Conservation (phyloP, 2,888 invertebrate genomes). For the Odontomyia ornata region DNA sequence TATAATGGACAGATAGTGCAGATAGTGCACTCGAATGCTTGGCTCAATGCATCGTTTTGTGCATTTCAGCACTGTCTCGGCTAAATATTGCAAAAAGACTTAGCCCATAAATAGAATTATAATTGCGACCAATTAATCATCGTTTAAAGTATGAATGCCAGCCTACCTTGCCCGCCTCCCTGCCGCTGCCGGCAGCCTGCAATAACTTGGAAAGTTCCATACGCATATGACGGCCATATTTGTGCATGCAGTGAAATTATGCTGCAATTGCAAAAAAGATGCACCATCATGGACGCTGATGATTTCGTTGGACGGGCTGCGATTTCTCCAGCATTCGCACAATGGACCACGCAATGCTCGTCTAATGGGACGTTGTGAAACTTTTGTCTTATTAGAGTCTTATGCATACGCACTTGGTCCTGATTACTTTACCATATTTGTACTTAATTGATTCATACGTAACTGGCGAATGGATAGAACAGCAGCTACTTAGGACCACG, state of each 20-base stretch:
- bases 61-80: conserved; percentile 25
- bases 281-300: conserved; percentile 18
- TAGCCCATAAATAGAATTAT: conserved; percentile 57
- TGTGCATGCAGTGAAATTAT: conserved; percentile 45
- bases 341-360: neutral
- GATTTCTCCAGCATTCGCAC: neutral
- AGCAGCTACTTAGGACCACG: neutral
- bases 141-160: conserved; percentile 49
- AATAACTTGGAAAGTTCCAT: neutral
- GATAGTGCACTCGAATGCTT: neutral
- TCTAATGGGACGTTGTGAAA: conserved; percentile 14
- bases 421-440: conserved; percentile 56
- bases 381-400: conserved; percentile 20
- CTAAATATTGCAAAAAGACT: conserved; percentile 39
- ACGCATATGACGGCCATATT: conserved; percentile 17
- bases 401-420: conserved; percentile 21
- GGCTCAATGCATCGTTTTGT: conserved; percentile 15
- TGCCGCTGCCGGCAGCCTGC: neutral
- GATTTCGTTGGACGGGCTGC: neutral
- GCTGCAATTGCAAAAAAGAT: conserved; percentile 12
- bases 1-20: conserved; percentile 40
- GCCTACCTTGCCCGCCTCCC: conserved; percentile 14
- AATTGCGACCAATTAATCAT: conserved; percentile 58
- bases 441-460: conserved; percentile 55
- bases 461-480: neutral